Base-by-base conservation (phyloP, 2,888 invertebrate species). In the Furcula furcula region DNA sequence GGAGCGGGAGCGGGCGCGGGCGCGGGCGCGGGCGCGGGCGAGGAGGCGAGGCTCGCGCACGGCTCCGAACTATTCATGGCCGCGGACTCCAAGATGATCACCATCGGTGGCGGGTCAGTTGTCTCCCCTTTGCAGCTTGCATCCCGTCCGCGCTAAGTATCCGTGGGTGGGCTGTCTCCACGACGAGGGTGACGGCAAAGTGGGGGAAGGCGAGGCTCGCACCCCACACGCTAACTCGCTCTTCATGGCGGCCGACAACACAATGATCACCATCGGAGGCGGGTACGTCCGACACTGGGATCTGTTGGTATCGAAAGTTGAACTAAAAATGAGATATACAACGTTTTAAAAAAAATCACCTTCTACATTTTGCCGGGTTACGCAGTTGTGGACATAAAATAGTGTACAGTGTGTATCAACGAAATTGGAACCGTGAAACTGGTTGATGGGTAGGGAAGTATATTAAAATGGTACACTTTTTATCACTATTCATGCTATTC, bases 51-150 rank as follows among this genome's bases (percentile, higher is more conserved):
- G 55, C 91, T 94, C 28, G 92, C 93, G 31, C 97, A 97, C 86
- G 95, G 95, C 42, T 95, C 96, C 4, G 97, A 98, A 69, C 91
- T 98, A 20, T 98, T 98, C 86, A 97, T 97, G 97, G 97, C 98
- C 19, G 98, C 97, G 12, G 98, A 98, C 89, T 91, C 94, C 34
- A 95, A 94, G 81, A 97, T 97, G 95, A 95, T 98, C 66, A 97
- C 97, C 56, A 95, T 98, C 67, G 98, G 98, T 47, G 98, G 98
- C 86, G 98, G 98, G 98, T 98, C 90, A 92, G 77, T 79, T 20
- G 11, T 15, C 7, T 4, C 6, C 1, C 29, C 33, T 36, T 75
- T 68, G 4, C 76, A 90, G 89, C 62, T 84, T 97, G 48, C 91
- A 93, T 68, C 98, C 98, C 1, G 92, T 93, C 58, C 89, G 94